Conservation (phyloP, 2,113 vertebrate species). For the Triplophysa dalaica region DNA sequence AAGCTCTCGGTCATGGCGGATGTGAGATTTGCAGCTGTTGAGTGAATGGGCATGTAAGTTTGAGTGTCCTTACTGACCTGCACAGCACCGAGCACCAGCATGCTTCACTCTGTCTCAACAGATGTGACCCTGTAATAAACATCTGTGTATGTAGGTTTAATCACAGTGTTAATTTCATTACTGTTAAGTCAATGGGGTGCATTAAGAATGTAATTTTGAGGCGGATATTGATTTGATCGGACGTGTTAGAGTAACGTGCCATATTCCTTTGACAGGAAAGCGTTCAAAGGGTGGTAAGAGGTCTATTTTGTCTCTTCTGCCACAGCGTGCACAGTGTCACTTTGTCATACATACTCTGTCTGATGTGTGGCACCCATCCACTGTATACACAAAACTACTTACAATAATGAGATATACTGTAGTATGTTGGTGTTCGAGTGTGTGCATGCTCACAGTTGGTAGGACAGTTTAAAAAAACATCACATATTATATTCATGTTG, state of each 20-base stretch:
- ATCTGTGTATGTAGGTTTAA: slow-evolving; percentile 21
- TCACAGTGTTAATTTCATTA: slow-evolving; percentile 25
- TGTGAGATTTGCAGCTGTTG: slow-evolving; percentile 13
- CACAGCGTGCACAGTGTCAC: neutral
- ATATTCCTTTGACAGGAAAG: slow-evolving; percentile 87
- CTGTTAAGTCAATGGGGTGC: slow-evolving; percentile 19
- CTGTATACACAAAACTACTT: slow-evolving; percentile 10
- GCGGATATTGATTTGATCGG: neutral
- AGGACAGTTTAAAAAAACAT: slow-evolving; percentile 11
- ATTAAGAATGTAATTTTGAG: neutral
- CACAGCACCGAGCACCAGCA: slow-evolving; percentile 34
- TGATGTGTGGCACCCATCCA: slow-evolving; percentile 6
- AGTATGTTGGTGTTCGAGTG: slow-evolving; percentile 27
- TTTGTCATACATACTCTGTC: slow-evolving; percentile 14
- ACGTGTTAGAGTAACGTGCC: slow-evolving; percentile 54
- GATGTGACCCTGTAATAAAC: neutral
- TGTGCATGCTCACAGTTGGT: slow-evolving; percentile 22
- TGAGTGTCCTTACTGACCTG: slow-evolving; percentile 26
- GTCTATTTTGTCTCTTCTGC: slow-evolving; percentile 9
- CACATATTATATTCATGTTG: slow-evolving; percentile 40
- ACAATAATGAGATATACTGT: neutral
- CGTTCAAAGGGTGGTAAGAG: slow-evolving; percentile 94
- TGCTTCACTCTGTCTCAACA: slow-evolving; percentile 17
- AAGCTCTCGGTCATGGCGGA: neutral
- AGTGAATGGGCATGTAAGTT: slow-evolving; percentile 24